Evolutionary conservation across 2,113 vertebrate species (phyloP), one percentile per base, ranked within the genome.

Genomic region (Solenodon paradoxus): DNA sequence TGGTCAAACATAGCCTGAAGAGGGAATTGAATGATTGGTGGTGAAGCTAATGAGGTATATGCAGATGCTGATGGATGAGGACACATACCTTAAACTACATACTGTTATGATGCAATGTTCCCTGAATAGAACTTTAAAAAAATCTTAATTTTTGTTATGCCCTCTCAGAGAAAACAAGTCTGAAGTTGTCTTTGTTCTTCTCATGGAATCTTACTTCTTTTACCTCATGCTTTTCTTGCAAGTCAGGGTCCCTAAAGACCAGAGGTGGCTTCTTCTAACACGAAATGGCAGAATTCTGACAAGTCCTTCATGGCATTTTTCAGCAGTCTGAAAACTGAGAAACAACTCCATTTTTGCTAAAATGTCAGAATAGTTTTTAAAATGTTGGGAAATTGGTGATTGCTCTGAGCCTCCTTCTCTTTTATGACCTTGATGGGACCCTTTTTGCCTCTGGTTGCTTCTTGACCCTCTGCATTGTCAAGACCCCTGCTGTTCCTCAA

Each of bases 381-480:
- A 92, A 57, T 53, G 20, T 26, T 59, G 32, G 26, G 5, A 83
- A 22, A 11, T 77, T 10, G 77, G 7, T 40, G 19, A 72, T 45
- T 83, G 28, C 57, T 88, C 83, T 71, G 16, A 40, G 2, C 3
- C 49, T 7, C 19, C 2, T 13, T 88, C 32, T 80, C 12, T 35
- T 38, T 26, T 12, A 30, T 13, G 13, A 71, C 11, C 3, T 57
- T 47, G 7, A 10, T 30, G 45, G 20, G 79, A 32, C 1, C 0
- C 6, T 6, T 28, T 74, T 13, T 84, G 35, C 12, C 10, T 69
- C 69, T 68, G 8, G 17, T 6, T 72, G 20, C 38, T 9, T 8
- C 0, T 11, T 40, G 9, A 82, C 5, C 4, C 0, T 15, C 19
- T 7, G 10, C 11, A 35, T 79, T 0, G 0, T 38, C 55, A 24